Percentiles rank a stretch among this genome's conserved stretches.
Evolutionary conservation across 2,888 invertebrate genomes (phyloP).

Genomic region (Cybosia mesomella): DNA sequence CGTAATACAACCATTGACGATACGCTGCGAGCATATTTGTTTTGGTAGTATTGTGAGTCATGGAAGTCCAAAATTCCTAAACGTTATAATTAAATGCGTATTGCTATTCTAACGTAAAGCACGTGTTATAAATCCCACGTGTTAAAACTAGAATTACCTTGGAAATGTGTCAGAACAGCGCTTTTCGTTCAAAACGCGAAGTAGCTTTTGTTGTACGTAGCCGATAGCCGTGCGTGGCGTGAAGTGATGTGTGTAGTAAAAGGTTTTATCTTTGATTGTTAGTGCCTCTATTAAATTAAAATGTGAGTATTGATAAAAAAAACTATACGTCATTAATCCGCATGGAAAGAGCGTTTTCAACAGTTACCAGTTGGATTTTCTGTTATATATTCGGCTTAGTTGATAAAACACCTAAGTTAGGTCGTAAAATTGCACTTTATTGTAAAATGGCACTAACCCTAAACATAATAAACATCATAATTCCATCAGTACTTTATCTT

Average conservation of each 20-base stretch:
- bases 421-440: not conserved
- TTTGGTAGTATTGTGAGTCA: conserved; percentile 46
- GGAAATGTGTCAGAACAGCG: conserved; percentile 49
- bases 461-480: conserved; percentile 26
- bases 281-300: conserved; percentile 9
- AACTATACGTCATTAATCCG: not conserved
- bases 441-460: conserved; percentile 10
- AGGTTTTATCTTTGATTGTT: conserved; percentile 5
- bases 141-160: conserved; percentile 47
- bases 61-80: conserved; percentile 34
- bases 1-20: conserved; percentile 17
- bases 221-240: conserved; percentile 27
- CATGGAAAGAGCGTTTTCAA: not conserved
- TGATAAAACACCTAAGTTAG: not conserved
- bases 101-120: conserved; percentile 24
- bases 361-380: not conserved
- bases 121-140: conserved; percentile 39
- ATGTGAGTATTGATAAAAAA: conserved; percentile 15
- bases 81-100: conserved; percentile 19
- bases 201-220: conserved; percentile 38
- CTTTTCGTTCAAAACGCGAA: conserved; percentile 35
- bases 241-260: conserved; percentile 15
- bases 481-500: conserved; percentile 31
- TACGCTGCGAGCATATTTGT: conserved; percentile 22
- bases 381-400: not conserved